phyloP scores from a whole-genome alignment of 2,797 vertebrate species.

The Coranthus polyacanthus region DNA sequence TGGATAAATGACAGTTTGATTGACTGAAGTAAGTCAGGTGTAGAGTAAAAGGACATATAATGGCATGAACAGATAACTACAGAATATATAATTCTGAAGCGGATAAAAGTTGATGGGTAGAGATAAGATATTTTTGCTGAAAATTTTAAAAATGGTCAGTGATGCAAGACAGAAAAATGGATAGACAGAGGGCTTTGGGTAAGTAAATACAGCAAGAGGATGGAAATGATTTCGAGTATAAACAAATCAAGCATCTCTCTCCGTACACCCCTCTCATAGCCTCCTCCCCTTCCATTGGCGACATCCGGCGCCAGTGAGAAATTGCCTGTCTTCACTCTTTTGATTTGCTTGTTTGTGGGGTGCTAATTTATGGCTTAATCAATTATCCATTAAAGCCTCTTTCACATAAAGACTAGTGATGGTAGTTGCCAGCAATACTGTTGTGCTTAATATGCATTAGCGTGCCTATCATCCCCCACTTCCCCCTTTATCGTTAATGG shows the following conservation, averaged over 20 bases:
- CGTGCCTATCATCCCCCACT: constrained; percentile 66
- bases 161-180: constrained; percentile 15
- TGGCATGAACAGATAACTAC: no score
- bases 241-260: constrained; percentile 52
- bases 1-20: not conserved
- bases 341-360: constrained; percentile 81
- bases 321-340: constrained; percentile 61
- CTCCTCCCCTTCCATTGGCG: constrained; percentile 29
- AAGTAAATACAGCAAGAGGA: constrained; percentile 28
- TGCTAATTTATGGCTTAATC: constrained; percentile 81
- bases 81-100: no score
- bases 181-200: constrained; percentile 27
- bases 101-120: constrained; percentile 1
- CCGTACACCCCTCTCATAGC: constrained; percentile 16
- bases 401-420: constrained; percentile 68
- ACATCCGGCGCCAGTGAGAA: constrained; percentile 50
- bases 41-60: constrained; percentile 1
- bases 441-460: constrained; percentile 78
- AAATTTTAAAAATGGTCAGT: not conserved
- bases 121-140: not conserved
- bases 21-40: not conserved
- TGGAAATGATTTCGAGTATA: constrained; percentile 20
- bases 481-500: constrained; percentile 72
- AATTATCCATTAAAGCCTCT: constrained; percentile 83
- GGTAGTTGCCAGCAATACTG: constrained; percentile 70